Conservation (phyloP, 1,140 invertebrate species). For the Lucilia sericata region DNA sequence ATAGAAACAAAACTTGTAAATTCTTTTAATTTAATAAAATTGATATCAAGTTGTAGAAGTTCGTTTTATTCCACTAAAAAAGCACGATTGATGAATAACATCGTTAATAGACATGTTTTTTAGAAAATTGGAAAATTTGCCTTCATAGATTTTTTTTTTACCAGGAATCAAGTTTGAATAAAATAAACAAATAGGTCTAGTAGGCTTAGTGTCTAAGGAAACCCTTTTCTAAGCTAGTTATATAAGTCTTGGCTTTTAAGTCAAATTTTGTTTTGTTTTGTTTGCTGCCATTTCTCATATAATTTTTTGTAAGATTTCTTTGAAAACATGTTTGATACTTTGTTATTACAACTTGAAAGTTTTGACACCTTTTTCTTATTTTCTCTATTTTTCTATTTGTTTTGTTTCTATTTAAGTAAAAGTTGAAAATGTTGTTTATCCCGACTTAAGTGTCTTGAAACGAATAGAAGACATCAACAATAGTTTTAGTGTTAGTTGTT, state of each 20-base stretch:
- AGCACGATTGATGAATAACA: too few relatives aligned
- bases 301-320: not conserved
- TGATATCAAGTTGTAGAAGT: not conserved
- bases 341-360: constrained; percentile 40
- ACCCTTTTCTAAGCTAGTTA: not conserved
- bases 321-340: constrained; percentile 33
- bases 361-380: constrained; percentile 38
- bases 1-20: not conserved
- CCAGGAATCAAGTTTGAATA: too few relatives aligned
- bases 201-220: not conserved
- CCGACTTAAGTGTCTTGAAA: constrained; percentile 27
- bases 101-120: too few relatives aligned
- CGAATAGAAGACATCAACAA: constrained; percentile 32
- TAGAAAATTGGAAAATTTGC: too few relatives aligned
- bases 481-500: not conserved
- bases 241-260: not conserved
- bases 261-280: not conserved
- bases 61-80: not conserved
- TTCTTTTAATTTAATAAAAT: not conserved
- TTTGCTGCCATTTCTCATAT: not conserved
- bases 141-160: too few relatives aligned
- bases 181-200: not conserved
- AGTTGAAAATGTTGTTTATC: constrained; percentile 39
- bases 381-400: not conserved
- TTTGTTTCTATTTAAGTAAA: constrained; percentile 16